These are phyloP conservation scores for Ecliptopera silaceata DNA, from an alignment of 2,888 invertebrate species.

Conservation along the genomic window DNA sequence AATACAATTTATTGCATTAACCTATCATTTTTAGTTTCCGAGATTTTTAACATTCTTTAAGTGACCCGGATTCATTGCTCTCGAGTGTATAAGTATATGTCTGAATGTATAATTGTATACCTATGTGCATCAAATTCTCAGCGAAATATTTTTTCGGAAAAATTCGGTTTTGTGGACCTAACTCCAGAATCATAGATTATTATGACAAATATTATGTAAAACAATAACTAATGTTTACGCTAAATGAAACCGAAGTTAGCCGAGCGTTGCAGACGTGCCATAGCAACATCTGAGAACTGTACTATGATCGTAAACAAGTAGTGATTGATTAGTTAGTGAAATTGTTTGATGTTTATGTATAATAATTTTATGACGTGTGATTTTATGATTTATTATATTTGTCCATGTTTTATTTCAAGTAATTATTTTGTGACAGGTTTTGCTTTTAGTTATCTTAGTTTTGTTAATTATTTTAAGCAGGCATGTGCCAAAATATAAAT, in stretches of 20 bases:
- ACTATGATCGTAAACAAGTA: neutral
- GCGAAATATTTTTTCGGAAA: neutral
- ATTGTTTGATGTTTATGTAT: neutral
- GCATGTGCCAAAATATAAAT: neutral
- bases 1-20: no score
- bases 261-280: neutral
- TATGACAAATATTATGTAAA: no score
- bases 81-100: neutral
- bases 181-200: neutral
- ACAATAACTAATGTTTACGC: no score
- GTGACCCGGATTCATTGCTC: no score
- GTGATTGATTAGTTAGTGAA: constrained; percentile 9
- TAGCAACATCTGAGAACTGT: neutral
- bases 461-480: neutral
- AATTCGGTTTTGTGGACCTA: neutral
- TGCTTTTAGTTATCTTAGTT: no score
- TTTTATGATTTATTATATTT: neutral
- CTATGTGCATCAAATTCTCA: neutral
- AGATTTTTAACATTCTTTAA: no score
- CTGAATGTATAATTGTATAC: neutral
- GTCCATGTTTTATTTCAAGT: neutral
- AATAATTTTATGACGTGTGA: neutral
- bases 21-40: no score
- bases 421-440: no score
- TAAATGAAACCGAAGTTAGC: neutral